Conservation (phyloP, 2,888 invertebrate genomes). For the Drosophila demipolita region DNA sequence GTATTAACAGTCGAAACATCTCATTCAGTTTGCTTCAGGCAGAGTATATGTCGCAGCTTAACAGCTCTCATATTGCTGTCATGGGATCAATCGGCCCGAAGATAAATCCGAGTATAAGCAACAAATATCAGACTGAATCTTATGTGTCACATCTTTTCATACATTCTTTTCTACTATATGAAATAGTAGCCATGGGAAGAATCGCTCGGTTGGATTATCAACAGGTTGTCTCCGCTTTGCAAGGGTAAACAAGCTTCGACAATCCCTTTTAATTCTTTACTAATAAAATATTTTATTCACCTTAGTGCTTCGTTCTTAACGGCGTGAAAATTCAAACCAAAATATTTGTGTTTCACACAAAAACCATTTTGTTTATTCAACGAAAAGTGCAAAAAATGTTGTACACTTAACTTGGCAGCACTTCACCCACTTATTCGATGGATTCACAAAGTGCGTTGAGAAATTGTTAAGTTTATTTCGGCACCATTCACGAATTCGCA, state of each 20-base stretch:
- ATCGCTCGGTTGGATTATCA: background rate
- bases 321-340: background rate
- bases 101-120: background rate
- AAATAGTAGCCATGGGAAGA: background rate
- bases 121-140: background rate
- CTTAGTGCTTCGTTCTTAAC: background rate
- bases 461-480: background rate
- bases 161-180: background rate
- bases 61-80: too few relatives aligned
- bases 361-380: background rate
- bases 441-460: background rate
- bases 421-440: background rate
- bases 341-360: background rate
- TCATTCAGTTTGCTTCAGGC: background rate
- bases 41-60: background rate
- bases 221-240: background rate
- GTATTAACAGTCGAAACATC: background rate
- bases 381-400: background rate
- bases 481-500: background rate
- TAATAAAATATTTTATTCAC: background rate
- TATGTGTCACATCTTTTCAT: background rate
- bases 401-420: background rate
- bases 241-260: background rate
- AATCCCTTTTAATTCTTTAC: background rate
- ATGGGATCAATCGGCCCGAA: background rate